These are phyloP conservation scores for Exaiptasia diaphana DNA, from an alignment of 64 coral and sea anemone species.

Conservation along the genomic window DNA sequence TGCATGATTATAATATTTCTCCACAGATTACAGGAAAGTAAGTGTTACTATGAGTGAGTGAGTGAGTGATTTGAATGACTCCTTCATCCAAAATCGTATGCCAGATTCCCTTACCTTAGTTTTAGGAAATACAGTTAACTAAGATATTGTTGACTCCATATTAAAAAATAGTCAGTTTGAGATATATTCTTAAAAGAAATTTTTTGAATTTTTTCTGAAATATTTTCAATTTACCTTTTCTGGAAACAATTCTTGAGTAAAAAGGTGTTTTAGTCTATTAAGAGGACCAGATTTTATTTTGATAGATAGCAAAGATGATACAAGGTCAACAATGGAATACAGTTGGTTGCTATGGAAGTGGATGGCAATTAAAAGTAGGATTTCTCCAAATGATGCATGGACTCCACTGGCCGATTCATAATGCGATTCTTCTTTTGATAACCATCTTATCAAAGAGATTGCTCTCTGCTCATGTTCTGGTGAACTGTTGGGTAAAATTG, in stretches of 20 bases:
- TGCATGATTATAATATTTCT: too few relatives aligned
- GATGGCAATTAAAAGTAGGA: conserved; percentile 85
- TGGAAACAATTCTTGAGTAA: conserved; percentile 91
- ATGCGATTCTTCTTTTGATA: conserved; percentile 89
- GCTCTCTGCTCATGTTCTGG: conserved; percentile 79
- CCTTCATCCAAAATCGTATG: too few relatives aligned
- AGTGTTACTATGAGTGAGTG: too few relatives aligned
- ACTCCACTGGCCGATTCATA: conserved; percentile 89
- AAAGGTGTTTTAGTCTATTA: conserved; percentile 86
- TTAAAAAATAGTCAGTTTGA: too few relatives aligned
- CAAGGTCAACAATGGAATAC: conserved; percentile 83
- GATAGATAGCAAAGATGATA: conserved; percentile 84
- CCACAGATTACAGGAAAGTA: too few relatives aligned
- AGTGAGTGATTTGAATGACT: too few relatives aligned
- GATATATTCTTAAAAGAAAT: too few relatives aligned
- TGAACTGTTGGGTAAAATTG: conserved; percentile 20
- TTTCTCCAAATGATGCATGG: conserved; percentile 96
- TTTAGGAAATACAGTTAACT: too few relatives aligned
- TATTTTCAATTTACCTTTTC: conserved; percentile 97
- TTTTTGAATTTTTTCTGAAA: too few relatives aligned
- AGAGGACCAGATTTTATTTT: conserved; percentile 77
- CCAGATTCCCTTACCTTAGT: too few relatives aligned
- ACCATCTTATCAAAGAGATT: conserved; percentile 83
- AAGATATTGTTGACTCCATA: too few relatives aligned
- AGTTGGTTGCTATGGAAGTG: conserved; percentile 95